phyloP scores from a whole-genome alignment of 2,888 invertebrate species.

The Sesamia inferens region DNA sequence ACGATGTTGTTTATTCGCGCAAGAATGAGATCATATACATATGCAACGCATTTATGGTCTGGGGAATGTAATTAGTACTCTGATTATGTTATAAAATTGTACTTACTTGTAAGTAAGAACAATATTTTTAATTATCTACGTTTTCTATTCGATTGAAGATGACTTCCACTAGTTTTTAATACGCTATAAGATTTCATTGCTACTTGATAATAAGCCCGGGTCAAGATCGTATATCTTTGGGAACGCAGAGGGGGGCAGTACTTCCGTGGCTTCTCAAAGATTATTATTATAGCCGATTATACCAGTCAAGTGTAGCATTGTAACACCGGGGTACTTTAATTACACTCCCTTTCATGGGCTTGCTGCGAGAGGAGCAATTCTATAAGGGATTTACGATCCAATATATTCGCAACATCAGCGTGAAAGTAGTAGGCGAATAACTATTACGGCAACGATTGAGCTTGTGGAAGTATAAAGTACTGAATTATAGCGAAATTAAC shows the following conservation, averaged over 20 bases:
- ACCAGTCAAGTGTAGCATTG: slow-evolving; percentile 54
- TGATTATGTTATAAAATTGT: slow-evolving; percentile 44
- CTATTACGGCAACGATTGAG: slow-evolving; percentile 52
- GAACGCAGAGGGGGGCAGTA: slow-evolving; percentile 48
- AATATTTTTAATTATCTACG: slow-evolving; percentile 48
- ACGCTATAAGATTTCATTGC: slow-evolving; percentile 39
- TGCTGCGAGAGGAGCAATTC: slow-evolving; percentile 59
- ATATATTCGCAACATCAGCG: slow-evolving; percentile 60
- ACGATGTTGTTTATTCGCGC: slow-evolving; percentile 43
- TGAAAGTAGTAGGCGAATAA: slow-evolving; percentile 62
- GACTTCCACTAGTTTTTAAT: slow-evolving; percentile 39
- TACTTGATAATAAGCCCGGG: slow-evolving; percentile 42
- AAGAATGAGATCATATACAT: slow-evolving; percentile 54
- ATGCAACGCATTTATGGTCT: slow-evolving; percentile 18
- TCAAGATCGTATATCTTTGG: slow-evolving; percentile 38
- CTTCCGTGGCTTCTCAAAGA: slow-evolving; percentile 42
- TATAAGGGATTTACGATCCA: slow-evolving; percentile 66
- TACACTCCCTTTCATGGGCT: slow-evolving; percentile 58
- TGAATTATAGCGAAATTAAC: slow-evolving; percentile 51
- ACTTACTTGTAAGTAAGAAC: slow-evolving; percentile 31
- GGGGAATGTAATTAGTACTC: slow-evolving; percentile 49
- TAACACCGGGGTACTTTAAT: slow-evolving; percentile 60
- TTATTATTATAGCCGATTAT: slow-evolving; percentile 58
- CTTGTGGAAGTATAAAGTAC: slow-evolving; percentile 41
- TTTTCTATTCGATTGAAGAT: slow-evolving; percentile 19